Evolutionary conservation across 2,113 vertebrate species (phyloP), one percentile per base, ranked within the genome.

Genomic region (Corythoichthys haematopterus): DNA sequence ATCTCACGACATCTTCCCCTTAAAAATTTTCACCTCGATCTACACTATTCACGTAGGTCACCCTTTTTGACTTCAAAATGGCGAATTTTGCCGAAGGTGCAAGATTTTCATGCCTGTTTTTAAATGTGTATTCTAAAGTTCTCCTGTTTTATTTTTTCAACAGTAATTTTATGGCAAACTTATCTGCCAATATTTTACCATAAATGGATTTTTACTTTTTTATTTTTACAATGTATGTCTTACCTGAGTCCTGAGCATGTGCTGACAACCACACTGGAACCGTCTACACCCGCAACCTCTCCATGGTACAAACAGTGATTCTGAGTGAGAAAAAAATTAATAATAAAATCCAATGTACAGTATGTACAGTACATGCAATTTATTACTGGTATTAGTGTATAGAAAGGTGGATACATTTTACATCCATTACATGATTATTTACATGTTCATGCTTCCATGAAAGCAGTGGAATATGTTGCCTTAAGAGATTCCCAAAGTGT

Each of bases 271-370:
- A 97, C 92, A 0, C 93, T 94, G 80, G 97, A 99, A 3, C 12
- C 77, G 35, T 90, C 76, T 4, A 87, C 3, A n/a, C 90, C 92
- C 64, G 82, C 81, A 74, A 99, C 95, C 0, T 28, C 75, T 1
- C 97, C 97, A 0, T 98, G 97, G 83, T 97, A 99, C 67, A 96
- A 96, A 84, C 97, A 99, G 74, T 97, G 93, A 6, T 93, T 91
- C 97, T 99, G 81, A 8, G 82, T 90, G 48, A 76, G 64, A 92
- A 68, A 89, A 64, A 74, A 14, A 55, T 5, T 37, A 3, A 7
- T 47, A 10, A 4, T 79, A 16, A 82, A 38, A 43, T 43, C 40
- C 6, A 43, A 43, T 43, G 40, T 43, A 43, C 6, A 28, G 20
- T 28, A 28, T 28, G 20, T 28, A 28, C 20, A 28, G 20, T 28